A percentile compares a stretch with the other conserved stretches of the same genome.
Evolutionary conservation across 1,140 invertebrate genomes (phyloP).

Genomic region (Heliconius nattereri): DNA sequence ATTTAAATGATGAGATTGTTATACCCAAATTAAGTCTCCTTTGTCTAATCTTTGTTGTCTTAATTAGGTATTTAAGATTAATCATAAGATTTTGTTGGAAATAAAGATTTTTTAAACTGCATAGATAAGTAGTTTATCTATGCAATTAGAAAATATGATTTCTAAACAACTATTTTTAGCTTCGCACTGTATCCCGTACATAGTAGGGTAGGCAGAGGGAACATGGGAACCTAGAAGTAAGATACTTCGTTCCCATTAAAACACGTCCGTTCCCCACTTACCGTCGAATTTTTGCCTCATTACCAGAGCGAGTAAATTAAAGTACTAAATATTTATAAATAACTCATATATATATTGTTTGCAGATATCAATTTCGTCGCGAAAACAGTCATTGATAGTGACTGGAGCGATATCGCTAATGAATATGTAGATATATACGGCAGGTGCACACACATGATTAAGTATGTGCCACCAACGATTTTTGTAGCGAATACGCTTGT

Average conservation of each 20-base stretch:
- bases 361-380: conserved; percentile 47
- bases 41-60: conserved; percentile 15
- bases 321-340: not conserved
- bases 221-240: no score
- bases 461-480: conserved; percentile 74
- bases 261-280: no score
- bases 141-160: not conserved
- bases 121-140: conserved; percentile 4
- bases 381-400: conserved; percentile 73
- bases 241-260: no score
- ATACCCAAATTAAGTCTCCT: not conserved
- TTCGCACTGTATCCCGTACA: no score
- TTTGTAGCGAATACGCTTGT: conserved; percentile 67
- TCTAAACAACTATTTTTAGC: not conserved
- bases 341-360: conserved; percentile 17
- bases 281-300: no score
- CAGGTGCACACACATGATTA: conserved; percentile 73
- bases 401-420: conserved; percentile 70
- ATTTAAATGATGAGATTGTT: conserved; percentile 26
- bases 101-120: conserved; percentile 6
- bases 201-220: no score
- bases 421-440: conserved; percentile 68
- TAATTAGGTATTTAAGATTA: conserved; percentile 14
- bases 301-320: no score
- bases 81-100: not conserved